Evolutionary conservation across 2,888 invertebrate species (phyloP), one percentile per base, ranked within the genome.

Genomic region (Acanthosoma haemorrhoidale): DNA sequence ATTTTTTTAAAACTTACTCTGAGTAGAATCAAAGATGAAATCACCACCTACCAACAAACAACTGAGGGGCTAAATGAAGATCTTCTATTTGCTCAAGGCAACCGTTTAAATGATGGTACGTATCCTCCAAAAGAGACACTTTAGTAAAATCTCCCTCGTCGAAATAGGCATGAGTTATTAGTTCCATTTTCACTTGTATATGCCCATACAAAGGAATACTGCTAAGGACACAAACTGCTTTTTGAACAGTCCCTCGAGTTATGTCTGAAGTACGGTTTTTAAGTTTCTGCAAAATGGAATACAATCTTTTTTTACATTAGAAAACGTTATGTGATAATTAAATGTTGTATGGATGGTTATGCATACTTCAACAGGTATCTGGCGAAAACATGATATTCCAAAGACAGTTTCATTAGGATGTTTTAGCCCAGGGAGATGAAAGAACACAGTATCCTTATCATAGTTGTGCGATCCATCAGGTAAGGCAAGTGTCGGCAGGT

Each of bases 381-480:
- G 98, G 73, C 96, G 85, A 80, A 96, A 99, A 82, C 98, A 99
- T 18, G 98, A 97, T 71, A 99, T 90, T 31, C 97, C 97, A 83
- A 91, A 99, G 11, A 98, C 89, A 63, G 94, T 94, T 76, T 88
- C 86, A 70, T 88, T 87, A 4, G 93, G 90, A 78, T 93, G 89
- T 61, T 86, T 87, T 57, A 93, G 83, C 76, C 95, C 92, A 36
- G 97, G 97, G 72, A 99, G 83, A 80, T 96, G 94, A 80, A 99
- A 99, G 82, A 90, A 98, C 74, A 97, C 93, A 0, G 96, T 94
- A 78, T 99, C 98, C 77, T 94, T 90, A 69, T 91, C 86, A 78
- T 89, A 96, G 82, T 99, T 98, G 79, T 99, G 99, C 11, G 97
- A 96, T 39, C 98, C 98, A 84, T 99, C 99, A 11, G 98, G 98